These are phyloP conservation scores for Diaperis boleti DNA, from an alignment of 2,888 invertebrate species.

Conservation along the genomic window DNA sequence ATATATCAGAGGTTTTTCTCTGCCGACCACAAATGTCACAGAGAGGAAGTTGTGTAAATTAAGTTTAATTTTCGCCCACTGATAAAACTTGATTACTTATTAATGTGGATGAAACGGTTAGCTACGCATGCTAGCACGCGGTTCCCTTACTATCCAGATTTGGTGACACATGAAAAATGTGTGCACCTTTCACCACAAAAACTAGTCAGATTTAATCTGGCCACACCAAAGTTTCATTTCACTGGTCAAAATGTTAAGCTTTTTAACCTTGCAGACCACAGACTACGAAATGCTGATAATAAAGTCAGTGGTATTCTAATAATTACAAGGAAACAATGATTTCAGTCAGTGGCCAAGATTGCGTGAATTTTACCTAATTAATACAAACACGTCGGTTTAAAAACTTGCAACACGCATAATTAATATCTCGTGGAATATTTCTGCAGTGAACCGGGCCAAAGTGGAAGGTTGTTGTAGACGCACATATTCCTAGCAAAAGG, in stretches of 20 bases:
- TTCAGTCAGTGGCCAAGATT: conserved; percentile 19
- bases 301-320: conserved; percentile 2
- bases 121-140: too few relatives aligned
- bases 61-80: neutral
- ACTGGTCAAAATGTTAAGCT: conserved; percentile 11
- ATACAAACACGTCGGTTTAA: conserved; percentile 26
- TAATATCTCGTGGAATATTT: conserved; percentile 14
- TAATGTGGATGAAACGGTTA: conserved; percentile 1
- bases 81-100: neutral
- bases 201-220: conserved; percentile 4
- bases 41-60: conserved; percentile 1
- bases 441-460: neutral
- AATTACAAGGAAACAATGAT: conserved; percentile 25
- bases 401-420: conserved; percentile 24
- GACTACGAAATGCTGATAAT: neutral
- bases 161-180: conserved; percentile 1
- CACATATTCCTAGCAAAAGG: too few relatives aligned
- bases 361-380: conserved; percentile 37
- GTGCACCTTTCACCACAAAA: conserved; percentile 4
- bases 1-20: neutral
- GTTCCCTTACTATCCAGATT: neutral
- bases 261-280: neutral
- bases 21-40: neutral
- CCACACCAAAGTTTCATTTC: neutral
- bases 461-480: neutral